phyloP scores from a whole-genome alignment of 2,797 vertebrate species.

The Rhinella marina region DNA sequence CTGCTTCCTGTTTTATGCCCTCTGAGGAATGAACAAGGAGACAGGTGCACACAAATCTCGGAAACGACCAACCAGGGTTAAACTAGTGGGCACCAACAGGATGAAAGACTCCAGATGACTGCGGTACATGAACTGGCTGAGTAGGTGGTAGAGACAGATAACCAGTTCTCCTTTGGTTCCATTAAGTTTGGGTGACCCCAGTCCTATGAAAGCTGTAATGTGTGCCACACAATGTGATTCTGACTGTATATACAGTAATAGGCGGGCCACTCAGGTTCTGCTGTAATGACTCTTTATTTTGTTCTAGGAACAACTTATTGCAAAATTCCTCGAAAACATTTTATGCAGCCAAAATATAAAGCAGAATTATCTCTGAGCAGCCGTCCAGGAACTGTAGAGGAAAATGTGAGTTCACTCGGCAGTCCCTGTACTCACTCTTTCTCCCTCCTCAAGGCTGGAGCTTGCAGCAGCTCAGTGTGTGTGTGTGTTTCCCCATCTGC shows the following conservation, averaged over 20 bases:
- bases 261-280: not conserved
- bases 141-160: not conserved
- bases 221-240: not conserved
- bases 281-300: not conserved
- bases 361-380: not conserved
- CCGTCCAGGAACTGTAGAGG: not conserved
- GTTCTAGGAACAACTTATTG: not conserved
- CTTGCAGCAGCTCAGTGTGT: slow-evolving; percentile 42
- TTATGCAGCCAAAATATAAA: not conserved
- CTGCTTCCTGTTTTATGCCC: not conserved
- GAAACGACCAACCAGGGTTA: not conserved
- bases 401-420: slow-evolving; percentile 27
- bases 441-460: not conserved
- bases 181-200: not conserved
- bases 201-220: not conserved
- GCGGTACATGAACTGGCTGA: not conserved
- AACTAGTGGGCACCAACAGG: not conserved
- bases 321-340: slow-evolving; percentile 17
- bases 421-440: not conserved
- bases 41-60: not conserved
- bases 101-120: not conserved
- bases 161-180: no score
- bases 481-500: slow-evolving; percentile 23
- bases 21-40: not conserved
- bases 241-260: not conserved